Base-by-base conservation (phyloP, 2,113 vertebrate genomes). In the Epinephelus fuscoguttatus region DNA sequence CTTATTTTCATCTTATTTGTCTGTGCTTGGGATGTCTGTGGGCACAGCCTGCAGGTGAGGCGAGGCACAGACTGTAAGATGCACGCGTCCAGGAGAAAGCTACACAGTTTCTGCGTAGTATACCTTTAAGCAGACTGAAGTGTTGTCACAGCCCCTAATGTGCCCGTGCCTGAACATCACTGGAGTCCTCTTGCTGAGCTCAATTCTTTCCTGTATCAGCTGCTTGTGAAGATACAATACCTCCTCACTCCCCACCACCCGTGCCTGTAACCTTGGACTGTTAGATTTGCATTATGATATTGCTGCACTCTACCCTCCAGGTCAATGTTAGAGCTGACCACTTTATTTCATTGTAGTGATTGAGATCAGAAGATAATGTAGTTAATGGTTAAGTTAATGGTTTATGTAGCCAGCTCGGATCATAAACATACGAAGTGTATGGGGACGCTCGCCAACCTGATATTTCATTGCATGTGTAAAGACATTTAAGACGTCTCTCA, bases 121-220 rank as follows among this genome's bases (percentile, higher is more conserved):
- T 37, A 37, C 33, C 33, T 7, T 37, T 5, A 33, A 33, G 33
- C 37, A 70, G 74, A 37, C 70, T 37, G 25, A 47, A 69, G 50
- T 75, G 78, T 89, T 88, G 84, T 90, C 88, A 90, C 85, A 89
- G 84, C 78, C 84, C 69, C 37, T 25, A 27, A 80, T n/a, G 64
- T 79, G 49, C 70, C 37, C 14, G 23, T 77, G 6, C 62, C 57
- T 90, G 45, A 67, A 18, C 49, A 13, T 64, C 37, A 60, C 70
- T 63, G 73, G 61, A 87, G 66, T 37, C 21, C 47, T 47, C 17
- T 21, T 50, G 27, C 70, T 56, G 60, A 75, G 81, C 62, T 82
- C 6, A 9, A 61, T 21, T 70, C 66, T 78, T 57, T 70, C 59
- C 25, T 45, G 10, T 69, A 61, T 75, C 4, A 19, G 67, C 56